phyloP scores from a whole-genome alignment of 2,797 vertebrate species.

The Phataginus tricuspis region DNA sequence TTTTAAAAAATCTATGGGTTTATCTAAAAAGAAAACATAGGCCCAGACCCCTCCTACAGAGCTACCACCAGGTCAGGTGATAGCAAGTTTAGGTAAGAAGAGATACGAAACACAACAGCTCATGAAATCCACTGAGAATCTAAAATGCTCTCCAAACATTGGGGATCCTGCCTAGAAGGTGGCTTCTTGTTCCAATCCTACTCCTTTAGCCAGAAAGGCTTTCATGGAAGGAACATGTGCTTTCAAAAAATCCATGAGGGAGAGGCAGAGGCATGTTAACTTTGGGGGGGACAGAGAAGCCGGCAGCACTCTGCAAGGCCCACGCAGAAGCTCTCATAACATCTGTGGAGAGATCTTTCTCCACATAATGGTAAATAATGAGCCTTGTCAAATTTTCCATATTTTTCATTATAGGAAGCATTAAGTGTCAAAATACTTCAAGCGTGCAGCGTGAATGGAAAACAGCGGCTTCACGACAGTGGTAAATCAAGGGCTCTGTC shows the following conservation, averaged over 20 bases:
- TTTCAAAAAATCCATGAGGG: not conserved
- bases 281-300: not conserved
- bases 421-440: constrained; percentile 64
- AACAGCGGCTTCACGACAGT: not conserved
- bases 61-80: not conserved
- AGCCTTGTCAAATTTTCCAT: constrained; percentile 63
- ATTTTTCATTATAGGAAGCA: constrained; percentile 66
- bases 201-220: not conserved
- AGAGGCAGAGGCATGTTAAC: not conserved
- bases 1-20: not conserved
- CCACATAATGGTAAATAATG: constrained; percentile 38
- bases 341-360: not conserved
- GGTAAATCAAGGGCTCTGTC: constrained; percentile 65
- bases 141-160: not conserved
- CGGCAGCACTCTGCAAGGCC: not conserved
- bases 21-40: not conserved
- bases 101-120: not conserved
- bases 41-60: not conserved
- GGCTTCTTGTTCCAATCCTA: not conserved
- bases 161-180: not conserved
- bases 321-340: not conserved
- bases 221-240: not conserved
- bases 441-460: not conserved
- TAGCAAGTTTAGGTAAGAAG: not conserved
- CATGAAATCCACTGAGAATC: not conserved